Base-by-base conservation (phyloP, 2,797 vertebrate species). In the Cottoperca gobio region DNA sequence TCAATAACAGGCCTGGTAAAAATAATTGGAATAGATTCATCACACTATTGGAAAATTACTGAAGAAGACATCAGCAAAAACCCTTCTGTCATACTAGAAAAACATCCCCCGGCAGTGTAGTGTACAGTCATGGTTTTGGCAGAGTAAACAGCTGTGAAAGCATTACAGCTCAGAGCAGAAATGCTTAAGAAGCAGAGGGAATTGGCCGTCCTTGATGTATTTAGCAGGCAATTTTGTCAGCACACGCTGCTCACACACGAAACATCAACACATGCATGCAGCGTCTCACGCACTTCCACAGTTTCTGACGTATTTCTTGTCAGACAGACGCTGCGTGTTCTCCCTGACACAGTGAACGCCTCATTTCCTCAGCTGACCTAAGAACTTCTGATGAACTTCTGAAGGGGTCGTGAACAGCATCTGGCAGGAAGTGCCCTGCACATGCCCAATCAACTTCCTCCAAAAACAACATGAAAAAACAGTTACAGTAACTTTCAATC, bases 51-150 rank as follows among this genome's bases (percentile, higher is more conserved):
- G 86, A 86, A 91, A 87, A 54, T 40, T 78, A 82, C 86, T 35
- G 45, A 69, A 50, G 23, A 54, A 58, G 49, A 65, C 57, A 48
- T 82, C 81, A 88, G 87, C 82, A 84, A 59, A 77, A 86, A 70
- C 0, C 11, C 16, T 4, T 3, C 31, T n/a, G 62, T 79, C 65
- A 46, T 14, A 40, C 23, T 31, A 26, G 24, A 62, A 80, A 77
- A 84, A 84, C 83, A 81, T 67, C 65, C 54, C 42, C 9, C 2
- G 19, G 79, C 73, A 5, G 3, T 1, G 60, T 5, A 31, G 79
- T 2, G 60, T 66, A 58, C 83, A 89, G 3, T 89, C 89, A 89
- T 71, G 70, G 3, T 23, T 73, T 28, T 90, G 88, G 91, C 88
- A 80, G 64, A 10, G 42, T 1, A 72, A 87, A 81, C 35, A 58